Evolutionary conservation across 2,113 vertebrate species (phyloP), one percentile per base, ranked within the genome.

Genomic region (Zapornia atra): DNA sequence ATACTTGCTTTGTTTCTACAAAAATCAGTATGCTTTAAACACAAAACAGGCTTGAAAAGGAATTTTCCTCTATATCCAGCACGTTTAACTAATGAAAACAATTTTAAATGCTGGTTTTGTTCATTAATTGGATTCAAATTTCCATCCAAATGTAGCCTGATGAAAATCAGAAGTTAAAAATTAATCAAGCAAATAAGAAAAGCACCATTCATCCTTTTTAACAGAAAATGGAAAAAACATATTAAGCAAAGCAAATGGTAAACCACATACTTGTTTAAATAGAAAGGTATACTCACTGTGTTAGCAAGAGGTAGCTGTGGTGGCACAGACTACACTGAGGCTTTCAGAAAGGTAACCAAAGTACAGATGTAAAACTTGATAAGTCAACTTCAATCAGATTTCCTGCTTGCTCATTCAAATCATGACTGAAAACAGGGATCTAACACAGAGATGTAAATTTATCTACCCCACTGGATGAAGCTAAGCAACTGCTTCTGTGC

Each of bases 161-260:
- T 95, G 65, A 81, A 94, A 94, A 84, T 92, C 57, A 79, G 51
- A 91, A 84, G 53, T 82, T 82, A 82, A 94, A 92, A 93, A 81
- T 82, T 64, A 96, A 91, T 81, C 72, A 78, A 64, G 40, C 36
- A 78, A 89, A 79, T 72, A 84, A 91, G 33, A 91, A 92, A 80
- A 88, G 18, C 13, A 88, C 14, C 12, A 71, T 77, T 92, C 76
- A 86, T 86, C 5, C n/a, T 46, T 94, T 81, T 82, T 29, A 91
- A 91, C 44, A 90, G 65, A 94, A 92, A 72, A 82, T 44, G 6
- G 65, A 48, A 82, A 59, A 87, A 69, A 89, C 20, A 66, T 8
- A 68, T 86, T 53, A 87, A 66, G 40, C 17, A 72, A 91, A 92
- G 70, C 38, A 81, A 94, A 82, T 25, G 15, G 21, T 36, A 44